Percentiles rank a stretch among this genome's conserved stretches.
Evolutionary conservation across 2,797 vertebrate genomes (phyloP).

Genomic region (Tragelaphus eurycerus): DNA sequence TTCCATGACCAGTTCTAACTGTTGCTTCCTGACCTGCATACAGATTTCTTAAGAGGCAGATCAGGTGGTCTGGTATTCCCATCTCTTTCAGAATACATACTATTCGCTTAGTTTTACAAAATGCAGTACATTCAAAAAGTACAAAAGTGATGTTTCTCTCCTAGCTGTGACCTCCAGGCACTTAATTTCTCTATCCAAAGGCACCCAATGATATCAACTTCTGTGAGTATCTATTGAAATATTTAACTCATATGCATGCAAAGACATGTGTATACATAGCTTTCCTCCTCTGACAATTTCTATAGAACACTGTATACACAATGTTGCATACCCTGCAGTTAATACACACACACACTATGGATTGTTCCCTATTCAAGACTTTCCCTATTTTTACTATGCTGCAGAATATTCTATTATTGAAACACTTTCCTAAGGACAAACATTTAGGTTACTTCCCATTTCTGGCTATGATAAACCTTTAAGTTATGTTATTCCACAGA

Average conservation of each 20-base stretch:
- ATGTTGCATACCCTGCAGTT: background rate
- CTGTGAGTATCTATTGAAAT: background rate
- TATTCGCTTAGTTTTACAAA: background rate
- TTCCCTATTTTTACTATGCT: background rate
- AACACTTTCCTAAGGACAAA: background rate
- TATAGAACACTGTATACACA: background rate
- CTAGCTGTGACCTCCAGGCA: background rate
- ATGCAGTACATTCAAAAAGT: background rate
- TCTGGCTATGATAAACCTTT: background rate
- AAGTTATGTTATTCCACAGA: background rate
- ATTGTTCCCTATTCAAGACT: background rate
- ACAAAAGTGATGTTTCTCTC: background rate
- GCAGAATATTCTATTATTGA: background rate
- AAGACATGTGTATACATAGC: background rate
- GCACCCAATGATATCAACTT: background rate
- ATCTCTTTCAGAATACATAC: too few species aligned
- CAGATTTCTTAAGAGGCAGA: too few species aligned
- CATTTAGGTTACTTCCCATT: background rate
- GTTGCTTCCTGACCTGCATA: too few species aligned
- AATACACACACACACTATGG: background rate
- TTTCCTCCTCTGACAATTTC: background rate
- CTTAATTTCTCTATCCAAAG: background rate
- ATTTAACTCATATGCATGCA: background rate
- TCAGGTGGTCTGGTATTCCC: too few species aligned
- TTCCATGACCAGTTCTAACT: too few species aligned